Base-by-base conservation (phyloP, 2,888 invertebrate species). In the Drosophila tripunctata region DNA sequence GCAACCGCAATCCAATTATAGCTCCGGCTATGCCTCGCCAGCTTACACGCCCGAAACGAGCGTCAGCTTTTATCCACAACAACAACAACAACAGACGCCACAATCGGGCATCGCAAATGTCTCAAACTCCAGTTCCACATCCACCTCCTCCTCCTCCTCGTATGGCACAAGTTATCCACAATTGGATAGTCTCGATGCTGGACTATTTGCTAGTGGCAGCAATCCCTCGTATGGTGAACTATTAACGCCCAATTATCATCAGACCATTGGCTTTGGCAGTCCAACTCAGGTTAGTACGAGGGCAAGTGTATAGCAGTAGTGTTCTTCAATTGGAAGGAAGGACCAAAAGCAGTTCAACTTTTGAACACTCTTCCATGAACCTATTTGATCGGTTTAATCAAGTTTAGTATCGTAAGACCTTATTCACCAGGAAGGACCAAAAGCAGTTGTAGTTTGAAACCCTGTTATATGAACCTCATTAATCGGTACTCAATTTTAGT, bases 11-110 rank as follows among this genome's bases (percentile, higher is more conserved):
- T 90, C 89, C 3, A 90, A 90, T 55, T 89, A 89, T 35, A 89
- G 90, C 61, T 89, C 89, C 10, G 90, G 89, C 17, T 89, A 89
- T 66, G 90, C 90, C 38, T 89, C 89, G 30, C 89, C 89, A 24
- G 89, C 89, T 2, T 89, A 90, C 54, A 85, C 83, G 47, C 87
- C 86, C 44, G 86, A 87, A 10, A 40, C 67, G 24, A 74, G 68
- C 33, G 85, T 75, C 12, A 77, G 65, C 55, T 79, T 63, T 36
- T 85, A 85, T 47, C 86, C 88, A 24, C 87, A 81, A 27, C 65
- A 78, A 10, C 76, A 62, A 38, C 70, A 63, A 12, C 70, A 67
- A n/a, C 50, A 55, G 50, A 41, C 56, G 17, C 56, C 70, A 19
- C 84, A 67, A 33, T 2, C 50, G 15, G 35, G 21, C 1, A 38